Conservation (phyloP, 1,140 invertebrate species). For the Caenorhabditis latens region DNA sequence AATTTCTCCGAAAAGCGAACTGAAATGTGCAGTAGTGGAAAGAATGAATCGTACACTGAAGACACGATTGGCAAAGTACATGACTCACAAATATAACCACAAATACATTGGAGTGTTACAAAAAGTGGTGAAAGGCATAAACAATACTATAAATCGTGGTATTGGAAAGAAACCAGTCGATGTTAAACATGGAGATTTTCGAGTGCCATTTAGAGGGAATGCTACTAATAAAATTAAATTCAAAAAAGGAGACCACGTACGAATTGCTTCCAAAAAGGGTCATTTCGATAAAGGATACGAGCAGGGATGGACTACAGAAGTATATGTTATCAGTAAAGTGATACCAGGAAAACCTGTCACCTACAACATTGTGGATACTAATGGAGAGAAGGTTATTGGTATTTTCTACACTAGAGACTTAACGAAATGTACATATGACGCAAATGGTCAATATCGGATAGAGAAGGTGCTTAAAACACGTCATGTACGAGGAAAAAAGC, state of each 20-base stretch:
- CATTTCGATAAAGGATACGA: no score
- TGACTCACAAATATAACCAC: background rate
- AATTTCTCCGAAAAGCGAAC: slow-evolving; percentile 1
- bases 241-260: background rate
- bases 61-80: slow-evolving; percentile 18
- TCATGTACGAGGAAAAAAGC: no score
- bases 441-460: no score
- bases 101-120: background rate
- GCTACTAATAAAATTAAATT: background rate
- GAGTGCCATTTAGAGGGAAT: background rate
- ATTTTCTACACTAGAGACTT: no score
- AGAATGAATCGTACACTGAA: background rate
- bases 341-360: no score
- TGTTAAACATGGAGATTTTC: background rate
- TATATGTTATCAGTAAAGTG: no score
- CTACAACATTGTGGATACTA: no score
- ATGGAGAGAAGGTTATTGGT: no score
- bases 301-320: no score
- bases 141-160: background rate
- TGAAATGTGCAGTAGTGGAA: slow-evolving; percentile 2
- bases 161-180: background rate
- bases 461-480: no score
- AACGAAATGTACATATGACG: no score
- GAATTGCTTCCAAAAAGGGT: background rate
- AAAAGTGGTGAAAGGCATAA: background rate